Percentiles rank a stretch among this genome's conserved stretches.
phyloP scores from a whole-genome alignment of 2,113 vertebrate species.

The Osmerus mordax region DNA sequence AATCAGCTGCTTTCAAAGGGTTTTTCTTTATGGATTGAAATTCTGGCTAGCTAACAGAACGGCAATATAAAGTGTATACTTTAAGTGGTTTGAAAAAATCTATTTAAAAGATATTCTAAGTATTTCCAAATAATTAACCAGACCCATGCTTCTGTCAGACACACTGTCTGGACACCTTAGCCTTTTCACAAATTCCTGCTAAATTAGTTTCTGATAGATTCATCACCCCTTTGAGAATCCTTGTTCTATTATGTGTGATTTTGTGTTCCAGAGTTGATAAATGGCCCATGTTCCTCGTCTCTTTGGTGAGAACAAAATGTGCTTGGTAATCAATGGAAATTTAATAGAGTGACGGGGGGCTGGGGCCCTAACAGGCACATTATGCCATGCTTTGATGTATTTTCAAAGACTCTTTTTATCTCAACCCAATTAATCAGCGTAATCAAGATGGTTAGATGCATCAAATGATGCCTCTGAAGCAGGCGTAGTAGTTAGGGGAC shows the following conservation, averaged over 20 bases:
- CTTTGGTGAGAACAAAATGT: constrained; percentile 53
- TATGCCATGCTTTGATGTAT: constrained; percentile 60
- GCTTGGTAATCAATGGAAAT: constrained; percentile 60
- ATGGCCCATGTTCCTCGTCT: constrained; percentile 31
- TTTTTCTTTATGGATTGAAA: too few species aligned
- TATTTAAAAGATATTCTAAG: too few species aligned
- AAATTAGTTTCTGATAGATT: constrained; percentile 5
- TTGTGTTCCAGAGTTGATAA: constrained; percentile 36
- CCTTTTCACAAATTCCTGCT: constrained; percentile 11
- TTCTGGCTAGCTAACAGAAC: too few species aligned
- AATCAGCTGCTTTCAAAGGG: too few species aligned
- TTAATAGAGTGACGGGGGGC: constrained; percentile 53
- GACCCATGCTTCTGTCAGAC: too few species aligned
- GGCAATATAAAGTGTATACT: too few species aligned
- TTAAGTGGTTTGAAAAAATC: too few species aligned
- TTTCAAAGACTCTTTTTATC: constrained; percentile 53
- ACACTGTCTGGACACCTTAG: neutral
- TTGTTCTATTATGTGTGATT: constrained; percentile 22
- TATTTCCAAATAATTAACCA: neutral
- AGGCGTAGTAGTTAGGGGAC: constrained; percentile 10
- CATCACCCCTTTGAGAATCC: constrained; percentile 12
- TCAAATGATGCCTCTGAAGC: constrained; percentile 23
- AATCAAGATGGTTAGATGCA: constrained; percentile 42
- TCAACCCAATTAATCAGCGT: constrained; percentile 54
- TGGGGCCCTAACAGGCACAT: constrained; percentile 38